A percentile compares a stretch with the other conserved stretches of the same genome.
Conservation (phyloP, 2,113 vertebrate species). For the Epinephelus moara region DNA sequence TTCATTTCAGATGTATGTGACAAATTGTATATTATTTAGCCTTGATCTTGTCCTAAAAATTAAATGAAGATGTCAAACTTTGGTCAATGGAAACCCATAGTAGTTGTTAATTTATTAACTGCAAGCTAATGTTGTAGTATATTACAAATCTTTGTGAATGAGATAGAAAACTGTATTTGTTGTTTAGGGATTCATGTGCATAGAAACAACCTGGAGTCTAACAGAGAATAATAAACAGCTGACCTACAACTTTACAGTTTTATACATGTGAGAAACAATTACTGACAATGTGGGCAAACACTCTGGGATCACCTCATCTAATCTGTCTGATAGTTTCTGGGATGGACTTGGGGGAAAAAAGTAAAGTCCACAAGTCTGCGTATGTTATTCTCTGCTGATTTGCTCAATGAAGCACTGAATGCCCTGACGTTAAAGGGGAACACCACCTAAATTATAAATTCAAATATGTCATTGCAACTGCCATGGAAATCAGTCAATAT, state of each 20-base stretch:
- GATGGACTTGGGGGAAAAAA: background rate
- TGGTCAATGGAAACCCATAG: slow-evolving; percentile 38
- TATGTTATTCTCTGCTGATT: too few relatives aligned
- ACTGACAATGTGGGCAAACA: background rate
- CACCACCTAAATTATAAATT: too few relatives aligned
- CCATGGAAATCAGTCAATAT: too few relatives aligned
- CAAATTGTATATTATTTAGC: background rate
- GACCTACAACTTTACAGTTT: background rate
- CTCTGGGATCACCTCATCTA: background rate
- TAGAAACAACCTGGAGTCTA: background rate
- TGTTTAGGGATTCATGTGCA: background rate
- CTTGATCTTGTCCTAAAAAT: background rate
- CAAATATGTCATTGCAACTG: too few relatives aligned
- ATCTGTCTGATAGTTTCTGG: background rate
- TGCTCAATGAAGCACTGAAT: too few relatives aligned
- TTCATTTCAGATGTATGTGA: background rate
- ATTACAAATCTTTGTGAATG: background rate
- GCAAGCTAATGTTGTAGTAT: background rate
- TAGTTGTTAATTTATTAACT: background rate
- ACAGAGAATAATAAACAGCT: slow-evolving; percentile 21
- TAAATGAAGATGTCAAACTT: background rate
- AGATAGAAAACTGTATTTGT: background rate
- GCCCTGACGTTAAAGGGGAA: too few relatives aligned
- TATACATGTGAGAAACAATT: background rate
- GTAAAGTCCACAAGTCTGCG: too few relatives aligned